Conservation (phyloP, 2,888 invertebrate species). For the Phlogophora meticulosa region DNA sequence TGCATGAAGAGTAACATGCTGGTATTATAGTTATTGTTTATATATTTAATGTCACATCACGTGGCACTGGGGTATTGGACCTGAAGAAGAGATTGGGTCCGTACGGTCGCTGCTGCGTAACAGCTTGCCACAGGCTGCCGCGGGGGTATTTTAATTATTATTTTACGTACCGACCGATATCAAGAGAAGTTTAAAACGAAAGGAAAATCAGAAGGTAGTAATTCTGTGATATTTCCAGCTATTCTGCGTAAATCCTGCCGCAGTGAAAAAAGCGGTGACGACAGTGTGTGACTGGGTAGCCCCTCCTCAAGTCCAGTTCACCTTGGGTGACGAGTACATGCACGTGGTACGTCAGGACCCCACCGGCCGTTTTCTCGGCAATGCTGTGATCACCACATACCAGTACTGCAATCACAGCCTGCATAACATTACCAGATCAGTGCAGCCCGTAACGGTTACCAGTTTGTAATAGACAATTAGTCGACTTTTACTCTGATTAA, state of each 20-base stretch:
- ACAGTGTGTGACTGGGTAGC: constrained; percentile 85
- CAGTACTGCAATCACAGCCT: constrained; percentile 80
- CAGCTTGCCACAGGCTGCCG: too few relatives aligned
- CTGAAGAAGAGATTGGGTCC: too few relatives aligned
- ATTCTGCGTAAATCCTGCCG: constrained; percentile 81
- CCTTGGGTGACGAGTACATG: constrained; percentile 82
- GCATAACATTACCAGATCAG: neutral
- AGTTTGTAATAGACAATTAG: constrained; percentile 9
- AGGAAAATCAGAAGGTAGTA: neutral
- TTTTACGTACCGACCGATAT: too few relatives aligned
- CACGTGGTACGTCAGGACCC: constrained; percentile 84
- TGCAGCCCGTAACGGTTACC: constrained; percentile 19
- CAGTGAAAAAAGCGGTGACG: constrained; percentile 79
- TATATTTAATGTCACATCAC: too few relatives aligned
- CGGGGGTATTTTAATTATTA: too few relatives aligned
- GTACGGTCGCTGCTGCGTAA: too few relatives aligned
- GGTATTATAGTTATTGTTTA: too few relatives aligned
- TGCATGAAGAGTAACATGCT: too few relatives aligned
- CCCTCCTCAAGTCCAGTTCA: constrained; percentile 83
- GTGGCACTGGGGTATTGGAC: too few relatives aligned
- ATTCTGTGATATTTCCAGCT: constrained; percentile 73
- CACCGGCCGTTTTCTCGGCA: constrained; percentile 76
- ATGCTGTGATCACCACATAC: constrained; percentile 82
- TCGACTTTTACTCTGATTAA: neutral
- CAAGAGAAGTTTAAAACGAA: neutral